These are phyloP conservation scores for Odontocolon sp. DNA, from an alignment of 2,888 invertebrate species.

Conservation along the genomic window DNA sequence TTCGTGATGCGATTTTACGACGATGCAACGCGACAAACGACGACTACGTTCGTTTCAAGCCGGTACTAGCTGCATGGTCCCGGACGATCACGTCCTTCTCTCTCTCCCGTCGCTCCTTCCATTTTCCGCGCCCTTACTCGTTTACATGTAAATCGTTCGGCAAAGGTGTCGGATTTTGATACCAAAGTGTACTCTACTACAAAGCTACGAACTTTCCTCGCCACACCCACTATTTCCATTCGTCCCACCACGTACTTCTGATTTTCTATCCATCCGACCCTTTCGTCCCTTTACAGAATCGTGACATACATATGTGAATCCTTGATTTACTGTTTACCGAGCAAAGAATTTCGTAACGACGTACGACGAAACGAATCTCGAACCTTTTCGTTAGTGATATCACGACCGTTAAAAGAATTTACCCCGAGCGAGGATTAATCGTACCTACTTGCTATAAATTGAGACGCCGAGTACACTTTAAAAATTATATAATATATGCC, in stretches of 20 bases:
- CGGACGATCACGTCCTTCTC: not conserved
- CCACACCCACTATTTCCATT: not conserved
- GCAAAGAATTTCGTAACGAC: not conserved
- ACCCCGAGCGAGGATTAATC: too few species aligned
- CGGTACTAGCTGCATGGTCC: not conserved
- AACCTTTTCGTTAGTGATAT: too few species aligned
- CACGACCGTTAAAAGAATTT: too few species aligned
- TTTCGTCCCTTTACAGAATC: not conserved
- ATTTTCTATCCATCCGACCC: not conserved
- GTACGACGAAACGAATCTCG: too few species aligned
- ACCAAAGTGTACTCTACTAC: not conserved
- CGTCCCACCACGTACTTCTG: not conserved
- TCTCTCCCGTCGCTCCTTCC: not conserved
- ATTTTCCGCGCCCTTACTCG: slow-evolving; percentile 31
- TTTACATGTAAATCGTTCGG: slow-evolving; percentile 61
- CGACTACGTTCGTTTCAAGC: slow-evolving; percentile 58
- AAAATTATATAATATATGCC: too few species aligned
- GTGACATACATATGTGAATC: not conserved
- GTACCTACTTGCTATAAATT: too few species aligned
- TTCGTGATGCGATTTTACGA: slow-evolving; percentile 76
- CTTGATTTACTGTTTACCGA: not conserved
- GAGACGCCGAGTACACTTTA: too few species aligned
- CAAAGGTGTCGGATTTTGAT: slow-evolving; percentile 46
- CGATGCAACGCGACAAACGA: slow-evolving; percentile 72
- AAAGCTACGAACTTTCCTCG: slow-evolving; percentile 13